Evolutionary conservation across 2,888 invertebrate genomes (phyloP).

Genomic region (Atethmia centrago): DNA sequence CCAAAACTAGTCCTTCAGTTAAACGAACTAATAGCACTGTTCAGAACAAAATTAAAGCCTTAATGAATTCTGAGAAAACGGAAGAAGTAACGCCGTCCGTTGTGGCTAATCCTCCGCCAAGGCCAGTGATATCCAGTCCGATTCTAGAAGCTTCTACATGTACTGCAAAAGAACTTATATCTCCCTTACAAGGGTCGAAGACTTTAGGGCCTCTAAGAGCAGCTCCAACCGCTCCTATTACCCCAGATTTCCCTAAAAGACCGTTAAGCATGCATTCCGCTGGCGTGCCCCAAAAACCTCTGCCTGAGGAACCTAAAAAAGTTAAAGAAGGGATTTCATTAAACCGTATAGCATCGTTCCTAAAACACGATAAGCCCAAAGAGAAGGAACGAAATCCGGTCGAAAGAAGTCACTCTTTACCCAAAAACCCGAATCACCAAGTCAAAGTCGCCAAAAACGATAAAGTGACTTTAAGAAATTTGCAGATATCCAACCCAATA

Average conservation of each 20-base stretch:
- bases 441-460: conserved; percentile 92
- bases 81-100: conserved; percentile 77
- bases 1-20: conserved; percentile 80
- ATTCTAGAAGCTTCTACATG: conserved; percentile 95
- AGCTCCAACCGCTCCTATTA: conserved; percentile 89
- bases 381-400: conserved; percentile 88
- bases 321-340: conserved; percentile 91
- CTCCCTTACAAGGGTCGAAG: conserved; percentile 91
- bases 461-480: conserved; percentile 93
- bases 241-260: conserved; percentile 85
- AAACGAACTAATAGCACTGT: conserved; percentile 85
- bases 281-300: conserved; percentile 82
- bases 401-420: conserved; percentile 90
- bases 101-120: conserved; percentile 91
- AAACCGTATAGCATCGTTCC: conserved; percentile 94
- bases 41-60: conserved; percentile 85
- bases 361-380: conserved; percentile 91
- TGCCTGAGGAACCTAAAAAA: conserved; percentile 90
- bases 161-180: conserved; percentile 93
- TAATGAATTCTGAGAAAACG: conserved; percentile 83
- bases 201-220: conserved; percentile 91
- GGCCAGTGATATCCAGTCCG: conserved; percentile 95
- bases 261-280: conserved; percentile 88
- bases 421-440: conserved; percentile 90
- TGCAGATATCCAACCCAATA: conserved; percentile 96